These are phyloP conservation scores for Chamaea fasciata DNA, from an alignment of 2,113 vertebrate genomes.

Conservation along the genomic window DNA sequence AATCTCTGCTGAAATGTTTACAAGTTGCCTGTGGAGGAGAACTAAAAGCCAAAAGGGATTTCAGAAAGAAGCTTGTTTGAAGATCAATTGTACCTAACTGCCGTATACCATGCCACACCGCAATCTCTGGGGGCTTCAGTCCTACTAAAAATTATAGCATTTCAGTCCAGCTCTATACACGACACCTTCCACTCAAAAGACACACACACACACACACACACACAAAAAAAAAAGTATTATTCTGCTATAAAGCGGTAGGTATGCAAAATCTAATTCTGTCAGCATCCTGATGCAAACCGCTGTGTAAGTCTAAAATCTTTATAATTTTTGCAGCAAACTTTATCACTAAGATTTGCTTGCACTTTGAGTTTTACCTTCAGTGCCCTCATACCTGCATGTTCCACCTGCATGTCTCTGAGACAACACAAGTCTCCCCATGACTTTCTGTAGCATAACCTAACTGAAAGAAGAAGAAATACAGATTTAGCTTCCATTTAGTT, in stretches of 20 bases:
- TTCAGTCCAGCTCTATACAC: background rate
- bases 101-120: rapidly evolving
- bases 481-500: background rate
- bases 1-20: slow-evolving; percentile 3
- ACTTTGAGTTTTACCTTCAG: background rate
- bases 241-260: background rate
- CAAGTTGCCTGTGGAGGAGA: background rate
- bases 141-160: background rate
- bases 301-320: background rate
- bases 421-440: background rate
- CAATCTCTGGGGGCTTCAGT: background rate
- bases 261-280: background rate
- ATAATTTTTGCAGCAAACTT: background rate
- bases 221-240: background rate
- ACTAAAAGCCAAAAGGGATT: background rate
- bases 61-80: background rate
- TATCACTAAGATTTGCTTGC: background rate
- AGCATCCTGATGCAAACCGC: background rate
- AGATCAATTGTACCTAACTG: background rate
- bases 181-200: background rate
- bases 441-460: background rate
- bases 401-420: background rate
- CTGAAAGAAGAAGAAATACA: background rate
- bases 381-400: background rate
- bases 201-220: too few species aligned